phyloP scores from a whole-genome alignment of 53 echinoderm and acorn worm species.

The Paelopatides confundens region DNA sequence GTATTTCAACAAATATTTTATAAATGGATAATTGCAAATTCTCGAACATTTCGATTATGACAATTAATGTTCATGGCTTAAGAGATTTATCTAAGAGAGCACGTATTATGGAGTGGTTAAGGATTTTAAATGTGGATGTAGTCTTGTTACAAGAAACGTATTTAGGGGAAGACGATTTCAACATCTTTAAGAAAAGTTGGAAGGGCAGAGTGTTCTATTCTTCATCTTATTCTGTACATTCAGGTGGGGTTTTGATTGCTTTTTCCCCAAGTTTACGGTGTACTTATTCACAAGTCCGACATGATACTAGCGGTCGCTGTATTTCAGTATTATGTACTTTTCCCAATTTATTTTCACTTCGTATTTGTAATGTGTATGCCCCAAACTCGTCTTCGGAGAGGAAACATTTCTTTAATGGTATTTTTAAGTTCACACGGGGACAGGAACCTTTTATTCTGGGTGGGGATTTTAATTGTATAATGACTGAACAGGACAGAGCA shows the following conservation, averaged over 20 bases:
- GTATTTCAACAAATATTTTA: no score
- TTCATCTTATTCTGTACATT: not conserved
- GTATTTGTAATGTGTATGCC: slow-evolving; percentile 12
- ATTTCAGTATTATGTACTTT: not conserved
- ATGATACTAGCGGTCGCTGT: not conserved
- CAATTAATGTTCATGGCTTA: no score
- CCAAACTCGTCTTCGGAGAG: not conserved
- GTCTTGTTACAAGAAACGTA: not conserved
- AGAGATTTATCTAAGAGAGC: no score
- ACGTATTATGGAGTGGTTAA: no score
- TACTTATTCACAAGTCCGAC: not conserved
- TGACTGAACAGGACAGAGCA: not conserved
- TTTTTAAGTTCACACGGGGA: not conserved
- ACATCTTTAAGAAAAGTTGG: not conserved
- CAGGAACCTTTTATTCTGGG: not conserved
- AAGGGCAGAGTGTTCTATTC: not conserved
- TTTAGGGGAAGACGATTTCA: not conserved
- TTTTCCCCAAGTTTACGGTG: not conserved
- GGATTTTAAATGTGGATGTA: no score
- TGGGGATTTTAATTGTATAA: slow-evolving; percentile 30
- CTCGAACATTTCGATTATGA: no score
- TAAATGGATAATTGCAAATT: no score
- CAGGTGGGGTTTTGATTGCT: not conserved
- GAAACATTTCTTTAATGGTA: not conserved
- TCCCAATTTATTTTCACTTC: not conserved